Percentiles rank a stretch among this genome's conserved stretches.
Evolutionary conservation across 2,888 invertebrate species (phyloP).

Genomic region (Rotaria socialis): DNA sequence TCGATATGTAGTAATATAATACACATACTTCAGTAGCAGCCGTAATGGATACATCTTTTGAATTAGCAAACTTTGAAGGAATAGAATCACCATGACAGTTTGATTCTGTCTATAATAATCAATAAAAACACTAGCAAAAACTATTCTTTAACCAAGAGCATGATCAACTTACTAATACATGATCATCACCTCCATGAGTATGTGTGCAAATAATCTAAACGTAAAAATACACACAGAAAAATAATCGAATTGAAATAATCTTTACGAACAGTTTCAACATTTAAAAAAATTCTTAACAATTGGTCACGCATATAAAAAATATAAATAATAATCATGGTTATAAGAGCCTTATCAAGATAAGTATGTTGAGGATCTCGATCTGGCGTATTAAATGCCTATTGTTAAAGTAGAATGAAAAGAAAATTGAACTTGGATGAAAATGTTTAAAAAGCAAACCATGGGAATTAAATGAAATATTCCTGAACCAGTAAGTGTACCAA

Average conservation of each 20-base stretch:
- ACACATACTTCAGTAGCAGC: background rate
- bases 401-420: background rate
- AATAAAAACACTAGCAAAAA: background rate
- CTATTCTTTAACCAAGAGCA: background rate
- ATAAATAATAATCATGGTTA: conserved; percentile 43
- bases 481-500: conserved; percentile 43
- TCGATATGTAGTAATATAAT: background rate
- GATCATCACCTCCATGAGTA: background rate
- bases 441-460: conserved; percentile 15
- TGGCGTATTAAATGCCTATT: conserved; percentile 41
- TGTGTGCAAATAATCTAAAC: background rate
- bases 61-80: background rate
- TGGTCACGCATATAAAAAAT: conserved; percentile 42
- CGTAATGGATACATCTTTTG: background rate
- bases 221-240: background rate
- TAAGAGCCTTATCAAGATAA: conserved; percentile 42
- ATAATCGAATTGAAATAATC: background rate
- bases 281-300: conserved; percentile 29
- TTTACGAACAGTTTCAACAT: background rate
- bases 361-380: conserved; percentile 40
- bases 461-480: conserved; percentile 46
- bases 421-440: too few relatives aligned
- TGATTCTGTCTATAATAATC: background rate
- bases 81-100: background rate
- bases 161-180: background rate